phyloP scores from a whole-genome alignment of 2,888 invertebrate species.

The Idaea dimidiata region DNA sequence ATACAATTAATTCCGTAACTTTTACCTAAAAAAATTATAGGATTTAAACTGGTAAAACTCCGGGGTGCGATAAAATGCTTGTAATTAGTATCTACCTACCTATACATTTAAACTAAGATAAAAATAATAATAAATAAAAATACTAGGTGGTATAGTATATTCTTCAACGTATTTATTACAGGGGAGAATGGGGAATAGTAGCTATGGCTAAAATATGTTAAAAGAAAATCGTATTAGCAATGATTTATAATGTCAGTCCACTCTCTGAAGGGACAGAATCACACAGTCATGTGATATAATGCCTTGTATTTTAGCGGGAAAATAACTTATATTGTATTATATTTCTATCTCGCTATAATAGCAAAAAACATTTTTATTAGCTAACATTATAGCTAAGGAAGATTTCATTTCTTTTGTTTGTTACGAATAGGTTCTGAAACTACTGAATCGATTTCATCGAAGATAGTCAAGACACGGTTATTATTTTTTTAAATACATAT shows the following conservation, averaged over 20 bases:
- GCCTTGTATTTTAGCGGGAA: constrained; percentile 34
- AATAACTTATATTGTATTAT: constrained; percentile 42
- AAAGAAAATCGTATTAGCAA: constrained; percentile 69
- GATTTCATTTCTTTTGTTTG: too few relatives aligned
- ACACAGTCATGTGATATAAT: constrained; percentile 74
- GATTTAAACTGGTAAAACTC: constrained; percentile 30
- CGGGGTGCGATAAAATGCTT: constrained; percentile 9
- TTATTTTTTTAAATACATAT: too few relatives aligned
- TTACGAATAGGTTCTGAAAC: too few relatives aligned
- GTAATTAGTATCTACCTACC: neutral
- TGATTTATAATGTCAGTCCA: constrained; percentile 69
- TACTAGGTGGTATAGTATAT: neutral
- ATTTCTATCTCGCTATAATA: constrained; percentile 18
- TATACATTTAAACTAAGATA: neutral
- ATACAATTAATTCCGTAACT: too few relatives aligned
- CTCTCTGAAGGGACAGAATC: constrained; percentile 51
- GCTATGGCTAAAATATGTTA: constrained; percentile 61
- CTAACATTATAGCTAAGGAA: constrained; percentile 7
- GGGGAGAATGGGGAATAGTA: constrained; percentile 22
- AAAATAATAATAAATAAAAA: constrained; percentile 11
- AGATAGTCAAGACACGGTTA: too few relatives aligned
- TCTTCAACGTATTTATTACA: constrained; percentile 10
- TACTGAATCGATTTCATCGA: too few relatives aligned
- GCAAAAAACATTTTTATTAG: constrained; percentile 12
- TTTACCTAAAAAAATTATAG: too few relatives aligned